Base-by-base conservation (phyloP, 2,888 invertebrate genomes). In the Scaptomyza cyrtandrae region DNA sequence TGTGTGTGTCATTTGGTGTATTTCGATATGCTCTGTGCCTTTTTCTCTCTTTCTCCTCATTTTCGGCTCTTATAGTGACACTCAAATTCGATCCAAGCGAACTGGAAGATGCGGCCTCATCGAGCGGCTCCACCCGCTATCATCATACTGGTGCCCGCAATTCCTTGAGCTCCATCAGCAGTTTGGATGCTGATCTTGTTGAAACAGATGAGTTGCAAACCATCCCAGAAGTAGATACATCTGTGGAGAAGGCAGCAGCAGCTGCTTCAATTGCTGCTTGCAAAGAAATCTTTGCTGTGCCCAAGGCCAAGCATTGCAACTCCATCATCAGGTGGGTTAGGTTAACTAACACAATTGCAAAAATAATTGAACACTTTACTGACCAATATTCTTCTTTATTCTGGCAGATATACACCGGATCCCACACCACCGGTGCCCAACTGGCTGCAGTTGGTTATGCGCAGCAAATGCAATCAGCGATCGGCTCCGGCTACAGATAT, bases 41-140 rank as follows among this genome's bases (percentile, higher is more conserved):
- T 74, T 86, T 77, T 80, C 75, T 75, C 75, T 86, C 78, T 80
- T 75, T 80, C 77, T 84, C 78, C 65, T 79, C 72, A 59, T 73
- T 72, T 74, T 82, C 55, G 67, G 69, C 75, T 83, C 71, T 90
- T 91, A 60, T 88, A 93, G 93, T 91, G 65, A 85, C 90, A 67
- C 84, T 93, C 29, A 93, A 93, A 89, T 93, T 93, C 61, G 93
- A 93, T 79, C 73, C 91, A 6, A 90, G 87, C 56, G 90, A 90
- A 16, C 70, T 92, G 71, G 89, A 89, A 41, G 75, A 79, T n/a
- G 66, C 67, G 11, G 65, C 56, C 9, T 61, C 87, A 6, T 56
- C 74, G 14, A 58, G 71, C 41, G 63, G 50, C 4, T 57, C 71
- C 0, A 37, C 64, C 1, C 72, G 70, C 7, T 80, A 69, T 19